These are phyloP conservation scores for Melangyna quadrimaculata DNA, from an alignment of 2,888 invertebrate species.

Conservation along the genomic window DNA sequence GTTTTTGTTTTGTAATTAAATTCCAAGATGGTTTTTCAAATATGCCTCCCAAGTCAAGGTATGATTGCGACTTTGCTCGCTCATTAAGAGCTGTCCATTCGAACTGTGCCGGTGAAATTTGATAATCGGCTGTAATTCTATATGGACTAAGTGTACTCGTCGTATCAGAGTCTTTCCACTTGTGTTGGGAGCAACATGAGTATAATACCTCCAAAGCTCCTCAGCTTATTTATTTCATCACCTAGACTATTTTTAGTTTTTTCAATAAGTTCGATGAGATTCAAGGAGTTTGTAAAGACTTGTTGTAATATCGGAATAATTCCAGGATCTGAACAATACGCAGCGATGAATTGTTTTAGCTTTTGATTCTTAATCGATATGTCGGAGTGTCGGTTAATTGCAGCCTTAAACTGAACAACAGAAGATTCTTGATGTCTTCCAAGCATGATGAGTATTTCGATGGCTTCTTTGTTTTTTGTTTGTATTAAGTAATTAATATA, in stretches of 20 bases:
- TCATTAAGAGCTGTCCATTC: slow-evolving; percentile 87
- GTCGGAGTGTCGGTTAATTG: slow-evolving; percentile 76
- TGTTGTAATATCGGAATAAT: slow-evolving; percentile 77
- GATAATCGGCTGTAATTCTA: slow-evolving; percentile 77
- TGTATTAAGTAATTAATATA: slow-evolving; percentile 89
- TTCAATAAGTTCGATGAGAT: slow-evolving; percentile 76
- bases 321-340: slow-evolving; percentile 73
- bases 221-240: slow-evolving; percentile 72
- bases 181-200: slow-evolving; percentile 77
- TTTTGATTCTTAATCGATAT: slow-evolving; percentile 77
- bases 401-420: slow-evolving; percentile 80
- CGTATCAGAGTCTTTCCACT: slow-evolving; percentile 78
- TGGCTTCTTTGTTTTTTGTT: slow-evolving; percentile 86
- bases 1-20: slow-evolving; percentile 78
- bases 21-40: slow-evolving; percentile 79
- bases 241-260: slow-evolving; percentile 73
- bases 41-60: slow-evolving; percentile 78
- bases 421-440: slow-evolving; percentile 86
- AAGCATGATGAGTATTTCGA: slow-evolving; percentile 87
- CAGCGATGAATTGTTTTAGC: slow-evolving; percentile 75
- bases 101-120: slow-evolving; percentile 84
- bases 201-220: slow-evolving; percentile 78
- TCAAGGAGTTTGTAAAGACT: slow-evolving; percentile 76
- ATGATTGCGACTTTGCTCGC: slow-evolving; percentile 78
- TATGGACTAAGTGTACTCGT: slow-evolving; percentile 76